Base-by-base conservation (phyloP, 2,113 vertebrate genomes). In the Psophia crepitans region DNA sequence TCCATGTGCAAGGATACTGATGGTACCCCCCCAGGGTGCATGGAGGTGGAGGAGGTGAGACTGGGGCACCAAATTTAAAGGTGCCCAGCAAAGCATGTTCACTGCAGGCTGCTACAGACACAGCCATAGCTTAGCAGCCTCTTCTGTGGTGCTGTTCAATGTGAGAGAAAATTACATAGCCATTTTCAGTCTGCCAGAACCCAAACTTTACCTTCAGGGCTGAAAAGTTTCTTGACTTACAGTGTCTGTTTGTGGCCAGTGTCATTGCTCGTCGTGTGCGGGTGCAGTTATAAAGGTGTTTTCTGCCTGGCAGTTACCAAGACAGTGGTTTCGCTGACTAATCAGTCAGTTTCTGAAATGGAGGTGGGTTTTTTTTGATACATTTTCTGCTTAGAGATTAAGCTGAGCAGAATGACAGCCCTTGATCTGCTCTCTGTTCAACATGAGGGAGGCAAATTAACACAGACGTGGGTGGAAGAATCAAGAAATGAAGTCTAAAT, bases 391-490 rank as follows among this genome's bases (percentile, higher is more conserved):
- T 89, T 89, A 49, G 69, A 94, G 80, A 97, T 92, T 76, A 89
- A 94, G 53, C 63, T 1, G 8, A 78, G 74, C n/a, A 87, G 81
- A 94, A 89, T 94, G 92, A 95, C 94, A 95, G 89, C 61, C 84
- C 87, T 90, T 92, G 81, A 92, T 96, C 57, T 93, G 80, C 81
- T 93, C 88, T 90, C 66, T 92, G 57, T 81, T 93, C 49, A 82
- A 39, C 37, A 83, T 28, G 95, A 92, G 68, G 89, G 95, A 97
- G 92, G 95, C 39, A 94, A 92, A 92, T 96, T 97, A 95, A 82
- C 61, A 83, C 81, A 84, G 75, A 43, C 0, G 94, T 96, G 66
- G 95, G 91, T 87, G 84, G 93, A 92, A 87, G 41, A 95, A 95
- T 94, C 58, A 89, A 94, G 84, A 95, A 69, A 53, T 85, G 70